phyloP scores from a whole-genome alignment of 2,888 invertebrate species.

The Platynereis dumerilii region DNA sequence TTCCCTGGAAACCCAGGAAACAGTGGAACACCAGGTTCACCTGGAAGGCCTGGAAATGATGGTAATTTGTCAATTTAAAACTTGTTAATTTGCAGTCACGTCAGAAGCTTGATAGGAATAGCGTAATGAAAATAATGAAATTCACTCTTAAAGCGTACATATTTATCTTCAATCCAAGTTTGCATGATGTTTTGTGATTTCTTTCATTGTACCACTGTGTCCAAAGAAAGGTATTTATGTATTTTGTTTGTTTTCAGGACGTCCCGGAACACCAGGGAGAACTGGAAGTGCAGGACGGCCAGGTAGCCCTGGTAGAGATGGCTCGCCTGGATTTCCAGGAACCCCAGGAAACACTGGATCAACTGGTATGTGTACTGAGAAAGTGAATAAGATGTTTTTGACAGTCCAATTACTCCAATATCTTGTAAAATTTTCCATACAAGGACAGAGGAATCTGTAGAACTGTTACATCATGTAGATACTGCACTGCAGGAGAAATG shows the following conservation, averaged over 20 bases:
- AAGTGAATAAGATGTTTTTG: no score
- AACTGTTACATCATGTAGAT: no score
- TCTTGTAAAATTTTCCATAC: no score
- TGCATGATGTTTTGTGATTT: no score
- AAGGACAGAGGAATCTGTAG: no score
- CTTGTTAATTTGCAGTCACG: no score
- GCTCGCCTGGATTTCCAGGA: slow-evolving; percentile 23
- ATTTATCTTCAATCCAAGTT: no score
- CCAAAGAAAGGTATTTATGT: neutral
- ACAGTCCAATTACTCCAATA: no score
- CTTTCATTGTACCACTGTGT: no score
- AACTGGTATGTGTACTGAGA: slow-evolving; percentile 8
- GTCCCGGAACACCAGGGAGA: neutral
- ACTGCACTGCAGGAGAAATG: neutral
- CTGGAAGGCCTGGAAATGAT: slow-evolving; percentile 4
- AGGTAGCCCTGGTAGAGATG: slow-evolving; percentile 10
- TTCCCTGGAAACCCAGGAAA: slow-evolving; percentile 2
- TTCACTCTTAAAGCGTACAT: no score
- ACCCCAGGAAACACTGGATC: slow-evolving; percentile 19
- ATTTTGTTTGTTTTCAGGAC: neutral
- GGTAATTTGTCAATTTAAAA: neutral
- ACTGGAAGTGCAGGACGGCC: slow-evolving; percentile 15
- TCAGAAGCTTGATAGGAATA: no score
- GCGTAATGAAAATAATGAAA: no score
- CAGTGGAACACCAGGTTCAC: slow-evolving; percentile 11